Evolutionary conservation across 2,797 vertebrate genomes (phyloP), one percentile per base, ranked within the genome.

Genomic region (Alcedo quadribrachys): DNA sequence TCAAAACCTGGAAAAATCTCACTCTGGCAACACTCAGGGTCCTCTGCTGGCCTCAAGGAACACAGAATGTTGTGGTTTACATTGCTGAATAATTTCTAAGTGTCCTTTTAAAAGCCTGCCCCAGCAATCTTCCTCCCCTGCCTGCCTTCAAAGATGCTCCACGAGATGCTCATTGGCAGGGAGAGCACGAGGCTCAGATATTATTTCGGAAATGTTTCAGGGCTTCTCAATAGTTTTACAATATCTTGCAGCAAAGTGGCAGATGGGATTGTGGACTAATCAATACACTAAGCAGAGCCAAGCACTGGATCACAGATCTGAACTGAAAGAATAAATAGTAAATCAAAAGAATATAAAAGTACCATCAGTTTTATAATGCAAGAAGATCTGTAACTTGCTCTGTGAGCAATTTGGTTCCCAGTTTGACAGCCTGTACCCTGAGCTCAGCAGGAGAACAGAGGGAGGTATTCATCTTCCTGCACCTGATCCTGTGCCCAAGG

Each of bases 241-340:
- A 17, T 37, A 65, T 8, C 54, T 62, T 40, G 46, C 53, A 82
- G 71, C 24, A 12, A 60, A 60, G 85, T n/a, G 45, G 57, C 87
- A 82, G 78, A 40, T 63, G 89, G 57, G 89, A 93, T 74, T 90
- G 45, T 57, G 65, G 60, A 45, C 40, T 77, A 15, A 93, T 90
- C 92, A 63, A 89, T 79, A 76, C 32, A 28, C 24, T 51, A 55
- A 76, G 55, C 51, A 69, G 61, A 85, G 87, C 19, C 70, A 73
- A 43, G 55, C 4, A 28, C 53, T 0, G 0, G 73, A 65, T 94
- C 85, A 43, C 73, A 83, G 79, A 12, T 57, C 57, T 80, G 82
- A 94, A 50, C 62, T 68, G 89, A 54, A 68, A 73, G 67, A 84
- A 69, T 54, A 81, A 80, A 35, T 17, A 76, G 48, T 53, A 83